Percentiles rank a stretch among this genome's conserved stretches.
Conservation (phyloP, 2,113 vertebrate species). For the Hippoglossus stenolepis region DNA sequence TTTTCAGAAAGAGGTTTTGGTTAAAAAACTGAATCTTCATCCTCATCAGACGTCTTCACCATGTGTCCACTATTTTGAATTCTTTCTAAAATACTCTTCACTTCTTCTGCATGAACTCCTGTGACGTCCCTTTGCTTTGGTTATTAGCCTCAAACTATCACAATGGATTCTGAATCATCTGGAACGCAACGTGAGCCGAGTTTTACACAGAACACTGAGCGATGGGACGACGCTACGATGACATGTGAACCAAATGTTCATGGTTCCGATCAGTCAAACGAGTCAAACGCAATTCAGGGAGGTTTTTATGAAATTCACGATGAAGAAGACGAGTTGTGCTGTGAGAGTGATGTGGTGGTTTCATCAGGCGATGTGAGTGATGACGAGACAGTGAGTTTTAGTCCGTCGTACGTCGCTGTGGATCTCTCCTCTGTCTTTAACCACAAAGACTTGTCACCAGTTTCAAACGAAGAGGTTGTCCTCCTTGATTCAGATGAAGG, state of each 20-base stretch:
- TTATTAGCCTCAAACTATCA: not conserved
- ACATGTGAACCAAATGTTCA: not conserved
- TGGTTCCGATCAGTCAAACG: too few relatives aligned
- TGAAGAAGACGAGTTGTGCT: not conserved
- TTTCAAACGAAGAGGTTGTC: not conserved
- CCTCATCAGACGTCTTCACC: too few relatives aligned
- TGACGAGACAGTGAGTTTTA: not conserved
- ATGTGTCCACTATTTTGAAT: not conserved
- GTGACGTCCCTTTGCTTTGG: not conserved
- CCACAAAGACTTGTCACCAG: not conserved
- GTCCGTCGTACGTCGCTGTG: not conserved
- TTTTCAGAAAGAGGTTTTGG: too few relatives aligned
- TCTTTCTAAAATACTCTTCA: not conserved
- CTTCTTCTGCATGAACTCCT: not conserved
- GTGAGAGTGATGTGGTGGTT: not conserved
- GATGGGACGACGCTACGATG: too few relatives aligned
- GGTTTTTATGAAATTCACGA: not conserved
- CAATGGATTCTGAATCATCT: not conserved
- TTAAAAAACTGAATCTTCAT: too few relatives aligned
- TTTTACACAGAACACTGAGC: not conserved
- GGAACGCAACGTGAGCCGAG: not conserved
- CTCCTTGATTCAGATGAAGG: not conserved
- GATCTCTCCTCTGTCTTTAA: not conserved
- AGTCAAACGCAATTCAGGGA: not conserved
- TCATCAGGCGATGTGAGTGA: not conserved